Percentiles rank a stretch among this genome's conserved stretches.
Evolutionary conservation across 2,113 vertebrate genomes (phyloP).

Genomic region (Paramormyrops kingsleyae): DNA sequence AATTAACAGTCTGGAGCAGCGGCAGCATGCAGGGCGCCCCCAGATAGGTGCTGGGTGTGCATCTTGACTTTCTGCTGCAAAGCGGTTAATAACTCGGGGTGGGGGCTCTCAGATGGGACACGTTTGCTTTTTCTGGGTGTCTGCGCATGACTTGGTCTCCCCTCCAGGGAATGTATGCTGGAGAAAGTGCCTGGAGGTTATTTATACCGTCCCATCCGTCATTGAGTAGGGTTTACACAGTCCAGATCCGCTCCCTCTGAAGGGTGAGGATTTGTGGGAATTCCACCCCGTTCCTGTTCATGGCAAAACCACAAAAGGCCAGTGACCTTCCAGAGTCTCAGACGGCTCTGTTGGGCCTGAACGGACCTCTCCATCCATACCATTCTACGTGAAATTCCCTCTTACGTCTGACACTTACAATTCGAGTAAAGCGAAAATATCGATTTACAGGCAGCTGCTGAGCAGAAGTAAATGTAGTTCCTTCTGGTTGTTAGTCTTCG

Average conservation of each 20-base stretch:
- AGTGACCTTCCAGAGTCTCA: neutral
- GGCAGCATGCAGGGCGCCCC: neutral
- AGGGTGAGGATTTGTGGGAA: neutral
- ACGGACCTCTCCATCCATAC: neutral
- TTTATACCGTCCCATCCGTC: neutral
- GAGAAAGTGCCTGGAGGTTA: neutral
- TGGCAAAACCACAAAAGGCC: neutral
- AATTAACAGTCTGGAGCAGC: slow-evolving; percentile 13
- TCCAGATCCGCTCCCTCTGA: neutral
- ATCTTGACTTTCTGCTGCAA: neutral
- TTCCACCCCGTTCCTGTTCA: neutral
- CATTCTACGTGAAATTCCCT: neutral
- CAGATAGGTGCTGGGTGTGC: neutral
- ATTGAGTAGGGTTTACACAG: neutral
- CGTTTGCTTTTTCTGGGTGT: neutral
- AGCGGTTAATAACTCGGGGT: neutral
- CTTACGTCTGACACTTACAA: neutral
- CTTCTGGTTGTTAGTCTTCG: neutral
- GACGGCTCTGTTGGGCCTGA: neutral
- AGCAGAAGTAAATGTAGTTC: neutral
- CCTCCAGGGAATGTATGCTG: neutral
- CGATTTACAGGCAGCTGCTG: neutral
- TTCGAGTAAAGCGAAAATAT: neutral
- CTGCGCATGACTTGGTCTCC: neutral
- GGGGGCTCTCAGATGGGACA: neutral